phyloP scores from a whole-genome alignment of 2,797 vertebrate genomes.

The Hypotaenidia okinawae region DNA sequence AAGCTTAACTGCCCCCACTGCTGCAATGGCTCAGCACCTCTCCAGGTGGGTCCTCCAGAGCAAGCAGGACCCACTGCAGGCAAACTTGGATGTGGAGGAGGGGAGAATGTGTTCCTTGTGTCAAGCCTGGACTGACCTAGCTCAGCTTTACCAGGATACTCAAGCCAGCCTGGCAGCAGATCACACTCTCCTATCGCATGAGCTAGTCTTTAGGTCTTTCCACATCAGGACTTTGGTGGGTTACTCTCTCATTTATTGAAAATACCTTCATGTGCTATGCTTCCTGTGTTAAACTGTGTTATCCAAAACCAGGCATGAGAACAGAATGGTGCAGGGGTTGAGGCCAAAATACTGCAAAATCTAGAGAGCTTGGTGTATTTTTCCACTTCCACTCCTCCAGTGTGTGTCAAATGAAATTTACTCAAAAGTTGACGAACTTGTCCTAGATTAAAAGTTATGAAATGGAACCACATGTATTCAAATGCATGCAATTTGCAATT shows the following conservation, averaged over 20 bases:
- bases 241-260: neutral
- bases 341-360: neutral
- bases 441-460: neutral
- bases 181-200: neutral
- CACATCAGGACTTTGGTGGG: neutral
- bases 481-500: neutral
- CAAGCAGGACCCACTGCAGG: neutral
- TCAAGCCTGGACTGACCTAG: neutral
- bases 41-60: neutral
- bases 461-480: neutral
- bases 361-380: neutral
- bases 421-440: neutral
- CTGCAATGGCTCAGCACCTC: neutral
- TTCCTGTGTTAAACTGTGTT: neutral
- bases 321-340: neutral
- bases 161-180: neutral
- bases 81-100: neutral
- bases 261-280: neutral
- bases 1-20: neutral
- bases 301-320: neutral
- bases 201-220: neutral
- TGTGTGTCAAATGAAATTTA: neutral
- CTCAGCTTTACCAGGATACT: neutral
- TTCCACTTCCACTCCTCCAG: neutral
- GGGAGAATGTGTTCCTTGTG: neutral